Evolutionary conservation across 2,113 vertebrate species (phyloP), one percentile per base, ranked within the genome.

Genomic region (Ramphastos sulfuratus): DNA sequence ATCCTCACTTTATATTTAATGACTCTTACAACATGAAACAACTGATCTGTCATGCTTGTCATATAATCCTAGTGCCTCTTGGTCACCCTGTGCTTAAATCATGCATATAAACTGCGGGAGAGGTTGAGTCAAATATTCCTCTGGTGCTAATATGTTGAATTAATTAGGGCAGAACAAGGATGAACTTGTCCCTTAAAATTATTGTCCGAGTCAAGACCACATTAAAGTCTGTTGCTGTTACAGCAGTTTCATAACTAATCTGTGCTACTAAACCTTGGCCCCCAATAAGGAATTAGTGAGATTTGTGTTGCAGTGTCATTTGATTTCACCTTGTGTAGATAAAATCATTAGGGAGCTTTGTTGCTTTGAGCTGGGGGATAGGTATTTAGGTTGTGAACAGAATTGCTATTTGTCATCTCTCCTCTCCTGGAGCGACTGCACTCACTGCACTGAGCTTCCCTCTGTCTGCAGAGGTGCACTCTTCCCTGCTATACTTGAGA

Each of bases 1-100:
- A 94, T 79, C 82, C 42, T 73, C 78, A 30, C 85, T 91, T 93
- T 85, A 50, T 88, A 92, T 92, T 84, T 95, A 92, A 86, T 94
- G 85, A 19, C 24, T 46, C n/a, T 88, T 93, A 42, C 13, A 31
- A 37, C 2, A 6, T 30, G 35, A 59, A 83, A 82, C 28, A 87
- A 74, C 33, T n/a, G 35, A 75, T 81, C 58, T 79, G 84, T 80
- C 46, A 31, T 69, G 56, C 81, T 81, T 92, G 90, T 92, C 30
- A 25, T 59, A 6, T 30, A 46, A 33, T 54, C 70, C 63, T 75
- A 44, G 12, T 87, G 66, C 31, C 46, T 72, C 48, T 58, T 61
- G 54, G 33, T 54, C 24, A 39, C 64, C 52, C 25, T 61, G 33
- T 39, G 71, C 27, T 54, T 89, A 85, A 85, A 59, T 60, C 1